A percentile compares a stretch with the other conserved stretches of the same genome.
Evolutionary conservation across 2,888 invertebrate genomes (phyloP).

Genomic region (Didymodactylos carnosus): DNA sequence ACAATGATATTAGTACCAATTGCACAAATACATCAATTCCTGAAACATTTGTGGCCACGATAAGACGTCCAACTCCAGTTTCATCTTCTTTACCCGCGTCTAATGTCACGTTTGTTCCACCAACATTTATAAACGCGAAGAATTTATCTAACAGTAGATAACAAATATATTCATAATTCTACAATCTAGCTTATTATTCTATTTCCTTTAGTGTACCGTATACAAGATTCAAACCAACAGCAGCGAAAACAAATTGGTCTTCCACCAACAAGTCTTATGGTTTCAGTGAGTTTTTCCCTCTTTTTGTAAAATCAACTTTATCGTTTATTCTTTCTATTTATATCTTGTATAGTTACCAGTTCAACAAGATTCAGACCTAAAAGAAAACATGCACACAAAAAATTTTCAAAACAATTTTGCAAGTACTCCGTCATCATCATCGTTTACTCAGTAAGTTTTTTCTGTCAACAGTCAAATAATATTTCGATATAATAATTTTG

Average conservation of each 20-base stretch:
- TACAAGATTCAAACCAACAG: not conserved
- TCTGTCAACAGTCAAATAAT: not conserved
- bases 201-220: not conserved
- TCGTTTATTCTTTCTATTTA: not conserved
- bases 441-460: not conserved
- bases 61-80: not conserved
- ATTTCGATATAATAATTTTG: not conserved
- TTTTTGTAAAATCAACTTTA: too few relatives aligned
- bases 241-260: not conserved
- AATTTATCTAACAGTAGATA: not conserved
- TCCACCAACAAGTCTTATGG: not conserved
- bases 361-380: not conserved
- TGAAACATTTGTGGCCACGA: not conserved
- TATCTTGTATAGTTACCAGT: not conserved
- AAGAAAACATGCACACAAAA: too few relatives aligned
- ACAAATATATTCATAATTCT: not conserved
- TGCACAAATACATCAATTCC: not conserved
- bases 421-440: not conserved
- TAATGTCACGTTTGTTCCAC: not conserved
- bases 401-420: not conserved
- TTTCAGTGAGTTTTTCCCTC: too few relatives aligned
- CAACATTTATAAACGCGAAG: not conserved
- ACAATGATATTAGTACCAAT: not conserved
- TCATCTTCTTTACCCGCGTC: not conserved
- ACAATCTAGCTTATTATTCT: not conserved